Conservation (phyloP, 2,888 invertebrate genomes). For the Pristionchus arcanus region DNA sequence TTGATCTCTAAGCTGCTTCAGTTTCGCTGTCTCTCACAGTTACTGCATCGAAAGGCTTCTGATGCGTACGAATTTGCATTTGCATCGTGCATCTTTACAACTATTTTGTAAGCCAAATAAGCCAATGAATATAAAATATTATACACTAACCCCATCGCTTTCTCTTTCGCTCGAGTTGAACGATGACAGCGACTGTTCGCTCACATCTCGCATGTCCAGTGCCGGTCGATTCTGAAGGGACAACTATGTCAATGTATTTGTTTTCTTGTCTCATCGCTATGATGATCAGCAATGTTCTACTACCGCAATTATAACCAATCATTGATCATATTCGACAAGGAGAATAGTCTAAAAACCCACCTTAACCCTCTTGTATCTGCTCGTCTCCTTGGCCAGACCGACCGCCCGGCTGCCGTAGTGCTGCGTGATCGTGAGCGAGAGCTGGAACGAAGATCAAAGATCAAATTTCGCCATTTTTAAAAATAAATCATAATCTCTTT, state of each 20-base stretch:
- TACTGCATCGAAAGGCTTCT: too few relatives aligned
- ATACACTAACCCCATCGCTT: constrained; percentile 28
- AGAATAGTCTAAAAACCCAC: neutral
- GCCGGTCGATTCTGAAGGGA: neutral
- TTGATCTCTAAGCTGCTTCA: neutral
- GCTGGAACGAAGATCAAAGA: neutral
- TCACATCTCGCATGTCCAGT: constrained; percentile 5
- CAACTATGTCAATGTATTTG: too few relatives aligned
- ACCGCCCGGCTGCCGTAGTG: constrained; percentile 42
- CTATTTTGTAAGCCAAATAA: neutral
- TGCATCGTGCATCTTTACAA: neutral
- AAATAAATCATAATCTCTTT: too few relatives aligned
- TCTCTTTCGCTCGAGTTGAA: constrained; percentile 45
- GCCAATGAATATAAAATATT: too few relatives aligned
- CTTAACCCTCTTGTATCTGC: constrained; percentile 50
- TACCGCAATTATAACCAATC: too few relatives aligned
- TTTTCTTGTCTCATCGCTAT: too few relatives aligned
- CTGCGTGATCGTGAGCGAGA: constrained; percentile 42
- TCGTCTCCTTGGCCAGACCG: constrained; percentile 47
- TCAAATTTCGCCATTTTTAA: too few relatives aligned
- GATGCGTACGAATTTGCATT: too few relatives aligned
- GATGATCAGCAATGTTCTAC: too few relatives aligned
- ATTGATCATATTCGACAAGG: neutral
- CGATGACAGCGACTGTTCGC: constrained; percentile 26
- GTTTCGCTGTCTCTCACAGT: too few relatives aligned